A percentile compares a stretch with the other conserved stretches of the same genome.
phyloP scores from a whole-genome alignment of 2,113 vertebrate species.

The Dromiciops gliroides region DNA sequence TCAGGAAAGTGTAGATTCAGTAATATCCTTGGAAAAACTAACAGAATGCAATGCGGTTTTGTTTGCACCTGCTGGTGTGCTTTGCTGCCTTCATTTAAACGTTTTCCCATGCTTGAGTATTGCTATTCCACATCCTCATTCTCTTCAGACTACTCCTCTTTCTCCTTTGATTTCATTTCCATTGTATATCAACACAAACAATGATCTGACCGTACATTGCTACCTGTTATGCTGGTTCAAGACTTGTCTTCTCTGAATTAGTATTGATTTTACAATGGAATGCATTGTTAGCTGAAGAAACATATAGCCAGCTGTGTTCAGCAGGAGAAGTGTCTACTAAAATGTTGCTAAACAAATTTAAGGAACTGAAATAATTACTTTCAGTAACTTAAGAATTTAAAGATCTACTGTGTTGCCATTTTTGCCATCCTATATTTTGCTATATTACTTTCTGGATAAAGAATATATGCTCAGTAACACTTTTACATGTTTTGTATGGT shows the following conservation, averaged over 20 bases:
- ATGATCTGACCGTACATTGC: constrained; percentile 34
- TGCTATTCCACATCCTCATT: background rate
- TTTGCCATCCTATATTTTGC: background rate
- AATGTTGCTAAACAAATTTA: constrained; percentile 50
- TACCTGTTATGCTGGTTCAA: constrained; percentile 52
- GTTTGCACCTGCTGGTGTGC: background rate
- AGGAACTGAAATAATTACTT: constrained; percentile 21
- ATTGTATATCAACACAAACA: constrained; percentile 28
- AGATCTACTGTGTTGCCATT: background rate
- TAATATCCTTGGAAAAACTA: constrained; percentile 10
- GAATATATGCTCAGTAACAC: background rate
- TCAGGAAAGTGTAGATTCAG: constrained; percentile 29
- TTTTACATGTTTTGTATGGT: background rate
- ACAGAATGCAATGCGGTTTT: constrained; percentile 14
- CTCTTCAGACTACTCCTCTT: constrained; percentile 38
- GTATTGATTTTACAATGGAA: constrained; percentile 71
- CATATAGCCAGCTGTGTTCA: constrained; percentile 12
- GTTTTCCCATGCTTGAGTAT: constrained; percentile 2
- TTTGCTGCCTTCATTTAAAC: constrained; percentile 52
- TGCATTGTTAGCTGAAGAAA: constrained; percentile 69
- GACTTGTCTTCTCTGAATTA: constrained; percentile 70
- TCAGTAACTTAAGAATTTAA: background rate
- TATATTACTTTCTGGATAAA: background rate
- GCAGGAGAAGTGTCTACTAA: constrained; percentile 19
- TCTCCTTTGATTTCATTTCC: constrained; percentile 31